Conservation (phyloP, 2,113 vertebrate species). For the Oryzias javanicus region DNA sequence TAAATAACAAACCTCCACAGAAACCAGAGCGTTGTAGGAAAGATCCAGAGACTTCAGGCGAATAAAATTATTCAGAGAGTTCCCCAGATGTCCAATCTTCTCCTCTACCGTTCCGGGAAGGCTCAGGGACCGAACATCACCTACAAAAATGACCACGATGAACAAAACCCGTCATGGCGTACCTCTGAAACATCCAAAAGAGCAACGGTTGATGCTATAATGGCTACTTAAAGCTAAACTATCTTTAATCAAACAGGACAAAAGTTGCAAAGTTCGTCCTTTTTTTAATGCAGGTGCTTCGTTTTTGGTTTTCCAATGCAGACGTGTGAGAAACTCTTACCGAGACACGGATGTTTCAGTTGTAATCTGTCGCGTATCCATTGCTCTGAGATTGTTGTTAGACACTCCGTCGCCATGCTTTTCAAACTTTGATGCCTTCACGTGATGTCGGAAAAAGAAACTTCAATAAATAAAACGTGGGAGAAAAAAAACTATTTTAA, state of each 20-base stretch:
- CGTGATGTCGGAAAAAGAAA: neutral
- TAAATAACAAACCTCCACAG: constrained; percentile 77
- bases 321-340: constrained; percentile 52
- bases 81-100: constrained; percentile 79
- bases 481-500: neutral
- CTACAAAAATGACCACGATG: constrained; percentile 38
- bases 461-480: neutral
- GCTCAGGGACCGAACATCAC: constrained; percentile 77
- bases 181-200: neutral
- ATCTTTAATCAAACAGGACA: neutral
- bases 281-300: too few relatives aligned
- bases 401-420: constrained; percentile 76
- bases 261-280: neutral
- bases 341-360: constrained; percentile 71
- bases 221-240: constrained; percentile 22
- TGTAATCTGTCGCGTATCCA: constrained; percentile 74
- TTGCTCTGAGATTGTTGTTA: constrained; percentile 73
- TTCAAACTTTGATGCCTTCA: constrained; percentile 59
- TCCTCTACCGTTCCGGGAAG: constrained; percentile 79
- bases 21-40: constrained; percentile 78
- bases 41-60: constrained; percentile 80
- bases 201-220: constrained; percentile 1
- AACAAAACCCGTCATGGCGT: neutral
- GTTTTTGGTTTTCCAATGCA: too few relatives aligned
- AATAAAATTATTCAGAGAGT: constrained; percentile 73